Conservation (phyloP, 2,888 invertebrate species). For the Latrodectus hesperus region DNA sequence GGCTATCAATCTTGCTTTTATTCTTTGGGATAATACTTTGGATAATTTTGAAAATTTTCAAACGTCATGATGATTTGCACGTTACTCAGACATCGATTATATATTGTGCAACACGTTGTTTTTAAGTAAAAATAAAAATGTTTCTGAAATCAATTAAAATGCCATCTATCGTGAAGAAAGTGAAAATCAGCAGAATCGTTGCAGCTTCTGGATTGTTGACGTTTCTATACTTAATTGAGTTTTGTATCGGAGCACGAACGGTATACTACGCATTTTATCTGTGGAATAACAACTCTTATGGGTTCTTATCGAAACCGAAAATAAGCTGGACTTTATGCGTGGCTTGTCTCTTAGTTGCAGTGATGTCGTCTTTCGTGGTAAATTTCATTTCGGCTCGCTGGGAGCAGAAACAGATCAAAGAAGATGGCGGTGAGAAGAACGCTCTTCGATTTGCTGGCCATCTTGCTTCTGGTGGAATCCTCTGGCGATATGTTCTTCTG, state of each 20-base stretch:
- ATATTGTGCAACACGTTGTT: too few species aligned
- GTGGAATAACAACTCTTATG: slow-evolving; percentile 21
- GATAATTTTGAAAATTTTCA: too few species aligned
- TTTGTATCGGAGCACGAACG: slow-evolving; percentile 31
- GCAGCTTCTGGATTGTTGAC: slow-evolving; percentile 43
- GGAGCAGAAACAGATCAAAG: slow-evolving; percentile 59
- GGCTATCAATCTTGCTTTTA: too few species aligned
- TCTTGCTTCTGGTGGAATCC: slow-evolving; percentile 36
- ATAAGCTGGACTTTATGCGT: slow-evolving; percentile 44
- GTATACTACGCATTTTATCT: slow-evolving; percentile 43
- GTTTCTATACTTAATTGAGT: slow-evolving; percentile 46
- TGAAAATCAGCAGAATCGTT: slow-evolving; percentile 37
- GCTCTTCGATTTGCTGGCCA: slow-evolving; percentile 29
- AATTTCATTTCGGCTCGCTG: slow-evolving; percentile 55
- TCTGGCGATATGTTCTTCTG: slow-evolving; percentile 51
- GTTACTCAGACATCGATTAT: too few species aligned
- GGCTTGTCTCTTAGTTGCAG: slow-evolving; percentile 23
- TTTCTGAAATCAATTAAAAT: too few species aligned
- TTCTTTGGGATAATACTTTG: too few species aligned
- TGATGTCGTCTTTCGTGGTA: slow-evolving; percentile 13
- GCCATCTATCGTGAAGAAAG: neutral
- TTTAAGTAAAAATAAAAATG: too few species aligned
- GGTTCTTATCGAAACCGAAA: neutral
- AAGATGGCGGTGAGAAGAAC: slow-evolving; percentile 26
- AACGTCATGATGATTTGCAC: too few species aligned